These are phyloP conservation scores for Achlya flavicornis DNA, from an alignment of 2,888 invertebrate genomes.

Conservation along the genomic window DNA sequence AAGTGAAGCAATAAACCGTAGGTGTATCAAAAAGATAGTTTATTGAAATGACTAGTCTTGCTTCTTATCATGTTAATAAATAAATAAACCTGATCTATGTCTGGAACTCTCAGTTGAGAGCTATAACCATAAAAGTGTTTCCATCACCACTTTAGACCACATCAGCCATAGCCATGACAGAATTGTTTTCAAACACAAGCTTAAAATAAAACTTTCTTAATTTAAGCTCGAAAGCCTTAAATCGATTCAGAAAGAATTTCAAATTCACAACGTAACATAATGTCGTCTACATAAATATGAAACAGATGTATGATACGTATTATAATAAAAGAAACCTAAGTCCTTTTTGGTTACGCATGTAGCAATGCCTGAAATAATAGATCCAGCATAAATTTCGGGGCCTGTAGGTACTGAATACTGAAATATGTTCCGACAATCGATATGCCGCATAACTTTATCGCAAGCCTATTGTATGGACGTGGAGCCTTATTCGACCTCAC, in stretches of 20 bases:
- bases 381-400: constrained; percentile 1
- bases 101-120: no score
- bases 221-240: no score
- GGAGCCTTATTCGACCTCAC: constrained; percentile 2
- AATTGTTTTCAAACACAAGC: no score
- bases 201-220: no score
- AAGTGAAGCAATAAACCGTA: neutral
- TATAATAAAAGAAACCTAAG: neutral
- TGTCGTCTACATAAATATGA: no score
- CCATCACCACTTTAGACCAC: no score
- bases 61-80: neutral
- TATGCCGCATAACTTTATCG: constrained; percentile 10
- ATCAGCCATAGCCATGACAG: no score
- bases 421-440: constrained; percentile 8
- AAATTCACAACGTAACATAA: no score
- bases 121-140: no score
- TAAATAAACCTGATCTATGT: neutral
- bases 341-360: neutral
- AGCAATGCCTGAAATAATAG: neutral
- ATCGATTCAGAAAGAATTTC: no score
- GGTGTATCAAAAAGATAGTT: neutral
- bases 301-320: neutral
- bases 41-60: neutral
- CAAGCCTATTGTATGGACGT: constrained; percentile 6
- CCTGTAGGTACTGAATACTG: constrained; percentile 3